Evolutionary conservation across 2,888 invertebrate species (phyloP).

Genomic region (Alcis repandata): DNA sequence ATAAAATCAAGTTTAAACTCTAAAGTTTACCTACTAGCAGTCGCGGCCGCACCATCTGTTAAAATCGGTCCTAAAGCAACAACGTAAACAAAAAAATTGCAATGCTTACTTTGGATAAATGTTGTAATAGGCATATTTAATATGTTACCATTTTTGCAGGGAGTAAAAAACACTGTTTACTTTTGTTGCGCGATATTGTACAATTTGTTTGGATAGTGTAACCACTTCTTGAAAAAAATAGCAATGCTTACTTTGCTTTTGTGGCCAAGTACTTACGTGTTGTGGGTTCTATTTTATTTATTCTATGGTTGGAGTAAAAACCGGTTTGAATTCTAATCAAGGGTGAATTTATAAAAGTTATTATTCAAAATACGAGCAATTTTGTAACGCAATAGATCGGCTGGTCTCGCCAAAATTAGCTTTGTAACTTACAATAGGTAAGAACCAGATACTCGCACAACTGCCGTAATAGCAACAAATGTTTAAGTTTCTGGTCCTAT

Average conservation of each 20-base stretch:
- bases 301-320: conserved; percentile 12
- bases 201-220: conserved; percentile 16
- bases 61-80: not conserved
- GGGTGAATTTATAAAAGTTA: conserved; percentile 4
- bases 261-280: not conserved
- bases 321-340: conserved; percentile 10
- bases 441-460: no score
- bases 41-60: not conserved
- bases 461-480: no score
- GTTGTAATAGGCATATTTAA: not conserved
- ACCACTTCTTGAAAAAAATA: conserved; percentile 4
- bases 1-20: no score
- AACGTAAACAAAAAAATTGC: not conserved
- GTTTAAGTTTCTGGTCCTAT: no score
- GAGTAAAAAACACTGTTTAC: conserved; percentile 2
- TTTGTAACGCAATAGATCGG: not conserved
- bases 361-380: not conserved
- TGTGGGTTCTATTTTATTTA: no score
- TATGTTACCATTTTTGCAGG: conserved; percentile 14
- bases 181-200: conserved; percentile 2
- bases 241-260: conserved; percentile 25
- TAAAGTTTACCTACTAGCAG: no score
- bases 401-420: not conserved
- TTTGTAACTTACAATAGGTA: no score
- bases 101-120: conserved; percentile 16